A percentile compares a stretch with the other conserved stretches of the same genome.
phyloP scores from a whole-genome alignment of 1,140 invertebrate genomes.

The Stegodyphus dumicola region DNA sequence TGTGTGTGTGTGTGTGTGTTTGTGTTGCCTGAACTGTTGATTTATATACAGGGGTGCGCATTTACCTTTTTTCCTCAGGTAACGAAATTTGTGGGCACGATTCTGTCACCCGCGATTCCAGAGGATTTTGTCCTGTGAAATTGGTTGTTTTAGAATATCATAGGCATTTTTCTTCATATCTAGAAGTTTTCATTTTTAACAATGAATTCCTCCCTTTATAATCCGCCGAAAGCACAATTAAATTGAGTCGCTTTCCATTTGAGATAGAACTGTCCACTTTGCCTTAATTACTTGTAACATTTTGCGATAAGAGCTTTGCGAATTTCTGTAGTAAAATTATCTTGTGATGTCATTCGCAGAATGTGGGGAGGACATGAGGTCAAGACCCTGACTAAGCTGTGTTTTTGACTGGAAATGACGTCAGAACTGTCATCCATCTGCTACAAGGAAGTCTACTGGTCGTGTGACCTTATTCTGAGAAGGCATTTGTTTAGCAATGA shows the following conservation, averaged over 20 bases:
- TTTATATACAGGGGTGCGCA: too few species aligned
- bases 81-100: too few species aligned
- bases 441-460: constrained; percentile 49
- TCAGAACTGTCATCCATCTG: constrained; percentile 36
- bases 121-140: too few species aligned
- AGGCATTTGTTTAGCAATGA: constrained; percentile 47
- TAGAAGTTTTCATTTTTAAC: too few species aligned
- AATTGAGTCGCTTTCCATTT: not conserved
- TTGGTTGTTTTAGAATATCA: too few species aligned
- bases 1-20: too few species aligned
- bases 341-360: constrained; percentile 41
- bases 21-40: too few species aligned
- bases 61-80: too few species aligned
- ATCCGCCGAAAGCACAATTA: too few species aligned
- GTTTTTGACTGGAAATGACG: constrained; percentile 44
- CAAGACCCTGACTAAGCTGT: constrained; percentile 40
- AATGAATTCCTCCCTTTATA: too few species aligned
- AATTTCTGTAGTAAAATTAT: constrained; percentile 51
- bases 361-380: constrained; percentile 36
- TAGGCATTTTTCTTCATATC: too few species aligned
- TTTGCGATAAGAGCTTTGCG: not conserved
- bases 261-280: not conserved
- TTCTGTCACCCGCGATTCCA: too few species aligned
- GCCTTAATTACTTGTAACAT: not conserved
- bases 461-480: constrained; percentile 52